Percentiles rank a stretch among this genome's conserved stretches.
These are phyloP conservation scores for Goniozus legneri DNA, from an alignment of 1,140 invertebrate species.

Conservation along the genomic window DNA sequence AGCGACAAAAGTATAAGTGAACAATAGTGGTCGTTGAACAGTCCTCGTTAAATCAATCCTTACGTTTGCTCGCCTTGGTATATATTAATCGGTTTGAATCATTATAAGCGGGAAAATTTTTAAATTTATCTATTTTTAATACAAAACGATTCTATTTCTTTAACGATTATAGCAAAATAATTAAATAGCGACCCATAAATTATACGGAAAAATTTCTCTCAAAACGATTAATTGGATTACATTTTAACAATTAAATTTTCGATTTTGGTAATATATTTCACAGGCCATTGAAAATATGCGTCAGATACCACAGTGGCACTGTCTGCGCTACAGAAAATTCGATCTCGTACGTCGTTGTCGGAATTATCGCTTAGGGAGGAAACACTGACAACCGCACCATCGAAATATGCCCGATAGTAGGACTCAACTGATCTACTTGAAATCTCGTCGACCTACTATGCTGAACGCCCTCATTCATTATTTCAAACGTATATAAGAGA, in stretches of 20 bases:
- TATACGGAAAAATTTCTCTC: neutral
- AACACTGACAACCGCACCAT: slow-evolving; percentile 40
- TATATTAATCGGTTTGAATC: slow-evolving; percentile 11
- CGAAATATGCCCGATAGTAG: slow-evolving; percentile 1
- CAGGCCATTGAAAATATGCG: slow-evolving; percentile 61
- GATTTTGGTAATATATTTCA: no score
- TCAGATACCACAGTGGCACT: slow-evolving; percentile 76
- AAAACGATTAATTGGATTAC: neutral
- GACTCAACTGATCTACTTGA: neutral
- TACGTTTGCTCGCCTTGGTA: slow-evolving; percentile 10
- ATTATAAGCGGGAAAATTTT: slow-evolving; percentile 15
- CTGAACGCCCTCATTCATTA: slow-evolving; percentile 13
- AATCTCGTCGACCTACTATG: slow-evolving; percentile 6
- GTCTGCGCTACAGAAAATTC: slow-evolving; percentile 72
- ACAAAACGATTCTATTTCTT: neutral
- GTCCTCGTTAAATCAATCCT: slow-evolving; percentile 17
- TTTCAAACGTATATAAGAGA: slow-evolving; percentile 16
- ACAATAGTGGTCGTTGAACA: slow-evolving; percentile 17
- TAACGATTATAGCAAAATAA: no score
- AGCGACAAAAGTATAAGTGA: slow-evolving; percentile 9
- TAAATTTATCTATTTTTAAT: neutral
- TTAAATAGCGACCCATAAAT: no score
- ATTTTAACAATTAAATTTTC: slow-evolving; percentile 8
- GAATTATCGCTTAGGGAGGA: slow-evolving; percentile 57
- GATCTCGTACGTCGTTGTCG: slow-evolving; percentile 70